Conservation (phyloP, 1,140 invertebrate species). For the Caenorhabditis inopinata region DNA sequence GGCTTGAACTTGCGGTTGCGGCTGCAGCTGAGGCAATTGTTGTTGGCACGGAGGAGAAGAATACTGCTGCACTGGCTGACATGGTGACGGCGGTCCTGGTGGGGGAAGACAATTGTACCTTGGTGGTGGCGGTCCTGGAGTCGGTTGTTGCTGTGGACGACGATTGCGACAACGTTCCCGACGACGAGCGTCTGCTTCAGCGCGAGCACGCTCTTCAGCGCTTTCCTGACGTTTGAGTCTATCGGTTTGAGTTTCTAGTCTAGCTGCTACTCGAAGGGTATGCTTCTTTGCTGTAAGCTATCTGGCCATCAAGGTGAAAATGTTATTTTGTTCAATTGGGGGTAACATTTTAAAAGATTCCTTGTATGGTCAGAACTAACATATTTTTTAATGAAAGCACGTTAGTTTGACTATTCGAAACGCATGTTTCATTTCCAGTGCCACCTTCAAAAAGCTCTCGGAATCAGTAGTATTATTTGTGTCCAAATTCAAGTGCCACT, state of each 20-base stretch:
- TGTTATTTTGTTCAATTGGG: not conserved
- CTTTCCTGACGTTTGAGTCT: conserved; percentile 10
- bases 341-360: too few relatives aligned
- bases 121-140: conserved; percentile 23
- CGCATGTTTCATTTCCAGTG: not conserved
- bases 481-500: not conserved
- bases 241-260: conserved; percentile 24
- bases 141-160: conserved; percentile 15
- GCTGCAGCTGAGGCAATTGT: not conserved
- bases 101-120: conserved; percentile 9
- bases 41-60: not conserved
- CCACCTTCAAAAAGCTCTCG: not conserved
- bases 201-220: not conserved
- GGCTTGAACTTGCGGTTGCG: not conserved
- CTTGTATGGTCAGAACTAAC: too few relatives aligned
- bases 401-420: too few relatives aligned
- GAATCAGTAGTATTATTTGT: not conserved
- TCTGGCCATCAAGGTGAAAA: not conserved
- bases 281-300: conserved; percentile 22
- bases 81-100: not conserved
- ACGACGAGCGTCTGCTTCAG: conserved; percentile 27
- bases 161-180: not conserved
- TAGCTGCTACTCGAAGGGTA: conserved; percentile 38
- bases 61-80: not conserved
- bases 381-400: too few relatives aligned